Conservation (phyloP, 2,113 vertebrate genomes). For the Platycercus adscitus region DNA sequence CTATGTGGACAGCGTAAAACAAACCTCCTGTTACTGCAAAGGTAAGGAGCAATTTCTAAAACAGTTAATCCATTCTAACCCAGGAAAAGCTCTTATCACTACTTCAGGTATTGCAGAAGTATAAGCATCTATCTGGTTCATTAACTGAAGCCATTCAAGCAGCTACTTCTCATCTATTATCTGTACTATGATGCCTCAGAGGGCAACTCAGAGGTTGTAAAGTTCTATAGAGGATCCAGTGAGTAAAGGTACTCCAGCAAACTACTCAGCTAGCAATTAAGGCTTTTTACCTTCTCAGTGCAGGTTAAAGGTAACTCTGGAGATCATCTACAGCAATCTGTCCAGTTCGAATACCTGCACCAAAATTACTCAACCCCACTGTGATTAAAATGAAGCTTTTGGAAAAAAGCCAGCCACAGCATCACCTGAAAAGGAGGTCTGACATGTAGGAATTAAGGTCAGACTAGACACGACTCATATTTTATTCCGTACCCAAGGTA, state of each 20-base stretch:
- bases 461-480: neutral
- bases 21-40: neutral
- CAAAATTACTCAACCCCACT: neutral
- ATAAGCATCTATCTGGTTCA: neutral
- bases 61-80: fast-evolving
- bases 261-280: neutral
- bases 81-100: neutral
- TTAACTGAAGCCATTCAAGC: neutral
- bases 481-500: neutral
- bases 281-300: neutral
- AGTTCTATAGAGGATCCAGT: neutral
- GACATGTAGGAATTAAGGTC: neutral
- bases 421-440: neutral
- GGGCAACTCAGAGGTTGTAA: neutral
- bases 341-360: neutral
- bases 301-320: neutral
- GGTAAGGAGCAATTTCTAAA: fast-evolving
- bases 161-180: neutral
- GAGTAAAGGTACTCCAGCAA: neutral
- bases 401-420: neutral
- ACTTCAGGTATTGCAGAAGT: neutral
- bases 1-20: fast-evolving
- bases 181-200: neutral
- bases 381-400: neutral
- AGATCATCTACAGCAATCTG: neutral